Percentiles rank a stretch among this genome's conserved stretches.
Evolutionary conservation across 2,113 vertebrate species (phyloP).

Genomic region (Nestor notabilis): DNA sequence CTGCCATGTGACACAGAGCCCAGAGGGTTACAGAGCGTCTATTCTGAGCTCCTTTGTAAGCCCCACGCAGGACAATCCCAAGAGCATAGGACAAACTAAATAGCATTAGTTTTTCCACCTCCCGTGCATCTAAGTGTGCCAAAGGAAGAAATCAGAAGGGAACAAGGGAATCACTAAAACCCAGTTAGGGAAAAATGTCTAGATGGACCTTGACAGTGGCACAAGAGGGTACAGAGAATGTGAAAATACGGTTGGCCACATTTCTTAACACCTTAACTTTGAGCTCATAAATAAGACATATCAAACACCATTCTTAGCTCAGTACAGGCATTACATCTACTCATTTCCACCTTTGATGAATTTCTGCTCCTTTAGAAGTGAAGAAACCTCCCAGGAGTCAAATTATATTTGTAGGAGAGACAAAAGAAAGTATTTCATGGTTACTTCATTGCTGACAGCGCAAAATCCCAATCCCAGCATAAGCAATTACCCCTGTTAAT

Average conservation of each 20-base stretch:
- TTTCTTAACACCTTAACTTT: neutral
- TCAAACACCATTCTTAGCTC: neutral
- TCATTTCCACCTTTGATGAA: neutral
- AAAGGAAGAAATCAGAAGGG: neutral
- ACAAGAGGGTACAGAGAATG: neutral
- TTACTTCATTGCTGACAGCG: neutral
- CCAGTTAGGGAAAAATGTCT: neutral
- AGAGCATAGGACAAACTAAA: neutral
- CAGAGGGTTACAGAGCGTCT: slow-evolving; percentile 8
- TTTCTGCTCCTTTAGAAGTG: neutral
- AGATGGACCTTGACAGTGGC: neutral
- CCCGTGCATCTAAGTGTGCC: neutral
- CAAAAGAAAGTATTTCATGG: neutral
- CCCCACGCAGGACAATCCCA: neutral
- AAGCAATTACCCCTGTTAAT: neutral
- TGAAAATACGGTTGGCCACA: neutral
- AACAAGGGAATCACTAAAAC: neutral
- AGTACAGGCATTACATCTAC: neutral
- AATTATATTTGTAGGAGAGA: neutral
- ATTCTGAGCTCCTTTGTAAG: neutral
- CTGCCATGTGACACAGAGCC: neutral
- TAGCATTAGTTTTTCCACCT: neutral
- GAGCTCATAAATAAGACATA: neutral
- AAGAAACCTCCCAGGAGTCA: neutral
- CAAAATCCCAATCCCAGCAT: neutral